A percentile compares a stretch with the other conserved stretches of the same genome.
Conservation (phyloP, 2,113 vertebrate species). For the Odontesthes bonariensis region DNA sequence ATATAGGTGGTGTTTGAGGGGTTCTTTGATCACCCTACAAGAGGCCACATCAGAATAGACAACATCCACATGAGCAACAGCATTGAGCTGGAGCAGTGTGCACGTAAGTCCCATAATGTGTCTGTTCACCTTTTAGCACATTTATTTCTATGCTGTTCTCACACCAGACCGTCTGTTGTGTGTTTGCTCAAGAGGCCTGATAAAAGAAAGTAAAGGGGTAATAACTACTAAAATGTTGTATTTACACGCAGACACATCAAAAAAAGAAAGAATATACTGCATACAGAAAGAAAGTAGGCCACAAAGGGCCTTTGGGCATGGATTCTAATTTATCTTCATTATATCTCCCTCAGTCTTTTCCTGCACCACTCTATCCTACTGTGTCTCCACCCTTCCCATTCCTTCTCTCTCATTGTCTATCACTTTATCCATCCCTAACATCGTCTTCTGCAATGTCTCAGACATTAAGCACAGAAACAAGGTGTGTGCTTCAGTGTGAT, state of each 20-base stretch:
- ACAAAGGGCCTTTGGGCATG: conserved; percentile 76
- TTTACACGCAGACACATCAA: conserved; percentile 32
- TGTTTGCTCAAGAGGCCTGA: conserved; percentile 34
- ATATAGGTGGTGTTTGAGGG: conserved; percentile 94
- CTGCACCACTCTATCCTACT: conserved; percentile 19
- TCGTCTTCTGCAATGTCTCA: not conserved
- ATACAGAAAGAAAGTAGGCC: conserved; percentile 76
- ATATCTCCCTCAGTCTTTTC: conserved; percentile 64
- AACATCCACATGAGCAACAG: conserved; percentile 93
- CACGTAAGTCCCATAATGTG: conserved; percentile 86
- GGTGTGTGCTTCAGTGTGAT: not conserved
- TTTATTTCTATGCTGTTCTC: conserved; percentile 1
- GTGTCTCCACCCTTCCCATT: conserved; percentile 16
- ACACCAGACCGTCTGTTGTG: conserved; percentile 17
- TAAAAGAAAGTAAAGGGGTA: not conserved
- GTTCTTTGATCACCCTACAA: conserved; percentile 87
- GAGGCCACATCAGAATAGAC: conserved; percentile 92
- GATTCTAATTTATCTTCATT: conserved; percentile 83
- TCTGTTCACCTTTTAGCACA: not conserved
- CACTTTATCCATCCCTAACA: not conserved
- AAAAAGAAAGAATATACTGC: conserved; percentile 14
- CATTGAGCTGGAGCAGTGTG: conserved; percentile 91
- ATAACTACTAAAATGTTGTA: conserved; percentile 49
- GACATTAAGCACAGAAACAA: not conserved
- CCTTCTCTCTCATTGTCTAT: conserved; percentile 4